A percentile compares a stretch with the other conserved stretches of the same genome.
Evolutionary conservation across 2,797 vertebrate genomes (phyloP).

Genomic region (Naso thynnoides): DNA sequence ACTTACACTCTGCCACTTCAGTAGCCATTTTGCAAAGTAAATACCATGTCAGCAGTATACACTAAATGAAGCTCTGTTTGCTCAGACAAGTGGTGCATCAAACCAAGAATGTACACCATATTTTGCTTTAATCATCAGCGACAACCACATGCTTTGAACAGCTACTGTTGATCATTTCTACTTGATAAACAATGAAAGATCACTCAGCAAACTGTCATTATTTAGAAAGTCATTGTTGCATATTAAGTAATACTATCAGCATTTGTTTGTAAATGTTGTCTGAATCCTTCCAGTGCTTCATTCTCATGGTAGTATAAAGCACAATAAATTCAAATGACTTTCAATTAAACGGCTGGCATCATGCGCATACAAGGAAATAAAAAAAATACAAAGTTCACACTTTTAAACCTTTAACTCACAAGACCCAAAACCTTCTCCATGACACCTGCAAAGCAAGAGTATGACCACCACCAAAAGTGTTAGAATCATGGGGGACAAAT

Average conservation of each 20-base stretch:
- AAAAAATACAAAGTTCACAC: not conserved
- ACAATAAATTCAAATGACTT: not conserved
- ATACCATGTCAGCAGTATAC: not conserved
- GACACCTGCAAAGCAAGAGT: conserved; percentile 39
- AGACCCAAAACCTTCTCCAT: conserved; percentile 24
- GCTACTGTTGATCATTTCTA: not conserved
- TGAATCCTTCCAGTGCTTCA: not conserved
- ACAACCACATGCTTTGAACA: not conserved
- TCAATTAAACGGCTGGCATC: conserved; percentile 5
- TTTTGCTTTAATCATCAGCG: not conserved
- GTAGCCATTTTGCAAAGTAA: not conserved
- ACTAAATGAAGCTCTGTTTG: conserved; percentile 1
- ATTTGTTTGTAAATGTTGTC: not conserved
- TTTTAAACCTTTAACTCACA: conserved; percentile 17
- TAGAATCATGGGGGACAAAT: conserved; percentile 20
- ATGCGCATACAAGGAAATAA: not conserved
- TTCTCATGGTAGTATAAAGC: not conserved
- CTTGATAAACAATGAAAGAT: not conserved
- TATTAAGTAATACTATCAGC: not conserved
- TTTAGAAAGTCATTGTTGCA: no score
- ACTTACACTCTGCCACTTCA: not conserved
- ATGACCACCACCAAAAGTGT: conserved; percentile 14
- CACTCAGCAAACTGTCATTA: not conserved
- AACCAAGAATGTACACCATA: not conserved
- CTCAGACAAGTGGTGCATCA: not conserved